Evolutionary conservation across 1,140 invertebrate genomes (phyloP), one percentile per base, ranked within the genome.

Genomic region (Papilio polytes): DNA sequence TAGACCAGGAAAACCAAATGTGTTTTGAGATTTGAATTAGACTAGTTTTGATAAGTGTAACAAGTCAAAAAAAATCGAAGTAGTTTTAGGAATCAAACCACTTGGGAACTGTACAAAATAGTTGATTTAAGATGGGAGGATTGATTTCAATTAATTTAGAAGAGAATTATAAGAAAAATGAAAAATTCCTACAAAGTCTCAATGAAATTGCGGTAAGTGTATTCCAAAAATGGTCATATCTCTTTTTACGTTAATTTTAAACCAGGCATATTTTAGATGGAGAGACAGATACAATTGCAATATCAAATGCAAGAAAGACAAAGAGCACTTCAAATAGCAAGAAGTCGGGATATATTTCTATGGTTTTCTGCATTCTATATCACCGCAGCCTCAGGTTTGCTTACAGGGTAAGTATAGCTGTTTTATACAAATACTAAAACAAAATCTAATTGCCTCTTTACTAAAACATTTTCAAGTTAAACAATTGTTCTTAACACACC

Each of bases 261-360:
- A 41, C 13, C 51, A 66, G 78, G 72, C 78, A 31, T 77, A 80
- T 46, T 84, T 78, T 80, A 92, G 89, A 92, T 92, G 87, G 92
- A 94, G 79, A 88, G 90, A 76, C 97, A 98, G 94, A 97, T 98
- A 84, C 97, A 98, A 87, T 96, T 98, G 96, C 97, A 97, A 89
- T 97, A 97, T 94, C 97, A 97, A 90, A 96, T 98, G 95, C 95
- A 97, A 85, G 97, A 98, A 91, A 92, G 97, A 80, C 96, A 97
- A 91, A 95, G 96, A 89, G 97, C 97, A 0, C 92, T 97, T 91
- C 96, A 97, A 91, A 96, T 98, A 59, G 97, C 97, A 8, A 95
- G 96, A 88, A 95, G 96, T 78, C 92, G 97, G 81, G 97, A 98
- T 88, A 89, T 97, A 20, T 97, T 97, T 86, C 96, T 96, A 83